Base-by-base conservation (phyloP, 2,113 vertebrate genomes). In the Elephantulus edwardii region DNA sequence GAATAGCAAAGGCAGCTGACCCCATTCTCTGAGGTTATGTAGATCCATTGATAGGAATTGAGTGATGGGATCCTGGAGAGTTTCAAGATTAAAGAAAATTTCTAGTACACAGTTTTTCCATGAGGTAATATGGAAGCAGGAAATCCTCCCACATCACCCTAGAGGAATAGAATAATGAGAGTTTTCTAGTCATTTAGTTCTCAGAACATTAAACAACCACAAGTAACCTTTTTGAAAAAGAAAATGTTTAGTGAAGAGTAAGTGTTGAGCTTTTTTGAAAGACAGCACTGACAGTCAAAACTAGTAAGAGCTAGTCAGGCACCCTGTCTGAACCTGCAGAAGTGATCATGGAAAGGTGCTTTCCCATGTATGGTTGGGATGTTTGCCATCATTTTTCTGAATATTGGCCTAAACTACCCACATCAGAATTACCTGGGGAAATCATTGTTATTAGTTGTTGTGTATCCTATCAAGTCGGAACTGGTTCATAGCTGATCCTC, bases 181-280 rank as follows among this genome's bases (percentile, higher is more conserved):
- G 76, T 83, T 91, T 86, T 91, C 30, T 10, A 86, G 56, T n/a
- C 84, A 40, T 42, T 75, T 62, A 50, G 58, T 58, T 89, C 76
- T 81, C 46, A 54, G 35, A 38, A 50, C 64, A 33, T 54, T 42
- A 85, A 88, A 19, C 42, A 70, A 48, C 74, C 48, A 78, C 48
- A 86, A 91, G 76, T 60, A 78, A 82, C 33, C 56, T 52, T 35
- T 60, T 48, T 3, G 33, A 74, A 85, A 92, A 20, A 90, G 6
- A 79, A 60, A 78, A 66, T 72, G 28, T 80, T 78, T 40, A 68
- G 19, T 26, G 24, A 38, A 56, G 64, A 56, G 56, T 46, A 17
- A 56, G 52, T 11, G 33, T 71, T 56, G 56, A 80, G 10, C 28
- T 93, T 89, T 14, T 33, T 60, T 76, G 26, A 76, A 81, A 54